Conservation (phyloP, 2,888 invertebrate genomes). For the Bedellia somnulentella region DNA sequence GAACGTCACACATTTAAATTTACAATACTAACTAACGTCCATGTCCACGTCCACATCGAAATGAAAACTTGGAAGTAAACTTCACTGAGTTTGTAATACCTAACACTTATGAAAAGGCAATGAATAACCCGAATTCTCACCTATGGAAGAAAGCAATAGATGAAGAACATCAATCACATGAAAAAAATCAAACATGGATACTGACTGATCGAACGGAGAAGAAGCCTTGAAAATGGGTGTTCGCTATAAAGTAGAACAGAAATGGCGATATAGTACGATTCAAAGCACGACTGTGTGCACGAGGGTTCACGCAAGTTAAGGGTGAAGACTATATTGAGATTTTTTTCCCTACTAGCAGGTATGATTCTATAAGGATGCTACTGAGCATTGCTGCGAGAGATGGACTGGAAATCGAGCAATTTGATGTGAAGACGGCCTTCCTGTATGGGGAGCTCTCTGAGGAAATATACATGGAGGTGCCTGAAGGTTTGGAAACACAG, state of each 20-base stretch:
- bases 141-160: not conserved
- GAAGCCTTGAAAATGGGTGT: slow-evolving; percentile 12
- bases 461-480: not conserved
- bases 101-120: not conserved
- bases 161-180: slow-evolving; percentile 4
- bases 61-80: not conserved
- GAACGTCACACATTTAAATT: too few species aligned
- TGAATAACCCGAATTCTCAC: slow-evolving; percentile 2
- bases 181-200: slow-evolving; percentile 9
- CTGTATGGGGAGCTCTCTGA: slow-evolving; percentile 5
- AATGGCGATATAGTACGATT: slow-evolving; percentile 8
- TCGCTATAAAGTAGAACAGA: slow-evolving; percentile 12
- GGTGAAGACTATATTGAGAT: slow-evolving; percentile 10
- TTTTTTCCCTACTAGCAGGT: slow-evolving; percentile 12
- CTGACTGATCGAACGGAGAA: slow-evolving; percentile 6
- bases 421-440: slow-evolving; percentile 6
- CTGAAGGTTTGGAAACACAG: not conserved
- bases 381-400: slow-evolving; percentile 8
- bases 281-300: slow-evolving; percentile 15
- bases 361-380: slow-evolving; percentile 11
- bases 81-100: not conserved
- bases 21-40: too few species aligned
- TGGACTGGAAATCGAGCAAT: slow-evolving; percentile 2
- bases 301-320: slow-evolving; percentile 9
- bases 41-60: not conserved